phyloP scores from a whole-genome alignment of 1,140 invertebrate genomes.

The Portunus trituberculatus region DNA sequence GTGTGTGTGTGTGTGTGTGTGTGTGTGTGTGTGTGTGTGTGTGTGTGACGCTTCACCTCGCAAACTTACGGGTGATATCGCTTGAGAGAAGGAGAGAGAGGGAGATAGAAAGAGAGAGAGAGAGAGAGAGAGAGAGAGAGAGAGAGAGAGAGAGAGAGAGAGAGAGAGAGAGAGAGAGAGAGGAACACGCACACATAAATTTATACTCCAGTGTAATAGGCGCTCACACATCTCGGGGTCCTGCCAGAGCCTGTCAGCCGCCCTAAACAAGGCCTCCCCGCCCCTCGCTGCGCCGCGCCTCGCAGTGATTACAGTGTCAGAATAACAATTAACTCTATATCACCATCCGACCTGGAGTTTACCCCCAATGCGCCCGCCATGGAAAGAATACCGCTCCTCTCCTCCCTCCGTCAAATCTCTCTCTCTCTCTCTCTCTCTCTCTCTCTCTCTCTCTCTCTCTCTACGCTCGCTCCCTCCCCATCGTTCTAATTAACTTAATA shows the following conservation, averaged over 20 bases:
- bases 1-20: too few species aligned
- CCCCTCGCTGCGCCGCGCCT: constrained; percentile 23
- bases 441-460: background rate
- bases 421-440: background rate
- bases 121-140: constrained; percentile 17
- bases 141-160: constrained; percentile 20
- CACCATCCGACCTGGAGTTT: constrained; percentile 61
- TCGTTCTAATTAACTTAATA: constrained; percentile 70
- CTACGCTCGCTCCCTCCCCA: background rate
- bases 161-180: background rate
- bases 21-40: too few species aligned
- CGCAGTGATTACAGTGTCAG: constrained; percentile 62
- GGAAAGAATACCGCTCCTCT: constrained; percentile 63
- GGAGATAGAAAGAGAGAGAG: background rate
- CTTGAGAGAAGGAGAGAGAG: too few species aligned
- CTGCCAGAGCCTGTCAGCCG: background rate
- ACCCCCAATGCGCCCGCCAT: constrained; percentile 53
- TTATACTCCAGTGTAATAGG: background rate
- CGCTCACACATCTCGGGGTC: background rate
- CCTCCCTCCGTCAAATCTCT: background rate
- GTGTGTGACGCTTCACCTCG: too few species aligned
- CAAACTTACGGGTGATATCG: too few species aligned
- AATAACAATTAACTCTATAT: constrained; percentile 63
- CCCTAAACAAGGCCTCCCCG: constrained; percentile 8
- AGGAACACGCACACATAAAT: constrained; percentile 21